Evolutionary conservation across 1,140 invertebrate species (phyloP).

Genomic region (Potamilus streckersoni): DNA sequence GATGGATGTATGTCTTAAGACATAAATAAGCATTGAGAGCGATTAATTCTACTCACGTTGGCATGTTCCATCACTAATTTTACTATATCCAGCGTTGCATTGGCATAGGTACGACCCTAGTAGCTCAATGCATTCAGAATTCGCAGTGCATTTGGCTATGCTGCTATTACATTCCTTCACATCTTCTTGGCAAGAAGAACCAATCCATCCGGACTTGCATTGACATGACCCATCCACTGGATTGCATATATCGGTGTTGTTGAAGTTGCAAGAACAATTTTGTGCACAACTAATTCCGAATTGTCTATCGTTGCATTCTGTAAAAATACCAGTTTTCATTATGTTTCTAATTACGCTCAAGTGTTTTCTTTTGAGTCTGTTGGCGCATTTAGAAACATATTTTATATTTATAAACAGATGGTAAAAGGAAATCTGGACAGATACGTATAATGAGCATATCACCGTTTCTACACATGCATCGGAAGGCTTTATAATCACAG

Average conservation of each 20-base stretch:
- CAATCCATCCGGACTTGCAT: slow-evolving; percentile 11
- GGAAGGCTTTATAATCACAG: no score
- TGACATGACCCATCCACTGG: slow-evolving; percentile 13
- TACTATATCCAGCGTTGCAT: slow-evolving; percentile 15
- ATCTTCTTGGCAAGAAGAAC: slow-evolving; percentile 13
- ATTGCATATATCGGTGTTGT: slow-evolving; percentile 7
- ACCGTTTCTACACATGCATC: no score
- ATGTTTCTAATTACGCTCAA: no score
- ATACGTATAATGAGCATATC: no score
- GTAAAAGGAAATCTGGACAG: no score
- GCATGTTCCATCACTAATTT: slow-evolving; percentile 10
- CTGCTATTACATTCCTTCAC: slow-evolving; percentile 12
- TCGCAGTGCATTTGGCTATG: slow-evolving; percentile 8
- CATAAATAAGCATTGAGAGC: not conserved
- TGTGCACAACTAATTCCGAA: slow-evolving; percentile 18
- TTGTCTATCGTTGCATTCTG: slow-evolving; percentile 18
- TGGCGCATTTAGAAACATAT: no score
- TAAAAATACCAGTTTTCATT: not conserved
- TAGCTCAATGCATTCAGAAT: slow-evolving; percentile 12
- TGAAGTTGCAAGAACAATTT: slow-evolving; percentile 9
- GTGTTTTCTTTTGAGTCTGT: no score
- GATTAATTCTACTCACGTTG: slow-evolving; percentile 3
- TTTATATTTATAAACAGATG: no score
- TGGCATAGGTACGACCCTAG: slow-evolving; percentile 14
- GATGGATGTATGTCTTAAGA: not conserved